Base-by-base conservation (phyloP, 2,888 invertebrate genomes). In the Stegana nigrithorax region DNA sequence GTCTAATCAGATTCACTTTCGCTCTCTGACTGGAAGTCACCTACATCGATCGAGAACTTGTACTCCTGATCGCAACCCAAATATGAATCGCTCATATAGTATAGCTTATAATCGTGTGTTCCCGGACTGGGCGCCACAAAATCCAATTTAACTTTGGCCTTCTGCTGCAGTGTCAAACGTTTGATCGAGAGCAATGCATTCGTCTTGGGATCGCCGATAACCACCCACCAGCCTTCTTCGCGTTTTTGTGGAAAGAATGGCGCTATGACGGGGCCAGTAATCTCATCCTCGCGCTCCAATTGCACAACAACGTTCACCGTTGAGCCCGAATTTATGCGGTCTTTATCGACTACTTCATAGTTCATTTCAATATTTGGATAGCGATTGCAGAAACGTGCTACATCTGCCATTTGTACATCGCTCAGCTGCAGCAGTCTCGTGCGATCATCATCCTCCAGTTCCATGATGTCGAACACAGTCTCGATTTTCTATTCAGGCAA, bases 51-150 rank as follows among this genome's bases (percentile, higher is more conserved):
- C 0, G 89, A 89, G 85, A 99, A 96, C 86, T 94, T 93, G 87
- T 99, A 99, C 87, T 99, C 99, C 86, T 99, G 99, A 88, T 99
- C 99, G 81, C 98, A 99, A 7, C 99, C 99, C 81, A 99, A 90
- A 86, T 99, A 99, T 0, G 98, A 94, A 86, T 99, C 99, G 78
- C 97, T 97, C 97, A 99, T 99, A 87, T 96, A 99, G 88, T 97
- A 99, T 58, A 99, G 87, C 0, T 95, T 96, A 86, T 97, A 98
- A 12, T 92, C 91, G 86, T 97, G 95, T 26, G 92, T 90, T 5
- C 97, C 95, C 1, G 94, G 90, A 65, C 91, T 89, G 0, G 97
- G 97, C 26, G 97, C 97, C 32, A 97, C 94, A 86, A 98, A 99
- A 72, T 86, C 86, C 44, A 86, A 68, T 63, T 86, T 91, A 0